phyloP scores from a whole-genome alignment of 2,113 vertebrate species.

The Clinocottus analis region DNA sequence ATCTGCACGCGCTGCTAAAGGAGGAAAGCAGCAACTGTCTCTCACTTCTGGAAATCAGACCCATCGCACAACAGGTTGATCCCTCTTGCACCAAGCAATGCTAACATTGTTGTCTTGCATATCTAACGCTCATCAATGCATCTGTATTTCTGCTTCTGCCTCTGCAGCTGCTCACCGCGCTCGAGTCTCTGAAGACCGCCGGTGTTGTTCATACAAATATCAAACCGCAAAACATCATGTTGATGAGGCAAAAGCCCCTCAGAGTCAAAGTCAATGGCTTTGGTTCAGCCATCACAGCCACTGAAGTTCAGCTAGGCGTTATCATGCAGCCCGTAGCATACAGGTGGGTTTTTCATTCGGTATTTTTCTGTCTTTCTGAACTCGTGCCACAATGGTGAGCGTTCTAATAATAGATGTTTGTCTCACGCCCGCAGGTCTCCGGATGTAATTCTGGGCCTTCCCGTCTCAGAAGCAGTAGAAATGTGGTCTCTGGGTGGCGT shows the following conservation, averaged over 20 bases:
- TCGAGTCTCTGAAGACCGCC: background rate
- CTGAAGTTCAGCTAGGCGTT: background rate
- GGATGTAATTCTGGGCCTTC: background rate
- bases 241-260: background rate
- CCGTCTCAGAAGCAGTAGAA: background rate
- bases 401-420: background rate
- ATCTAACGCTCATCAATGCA: background rate
- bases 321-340: background rate
- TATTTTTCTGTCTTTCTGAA: background rate
- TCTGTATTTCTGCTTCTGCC: background rate
- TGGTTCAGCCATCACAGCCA: background rate
- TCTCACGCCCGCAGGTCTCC: background rate
- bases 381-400: background rate
- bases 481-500: constrained; percentile 1
- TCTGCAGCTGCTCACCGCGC: constrained; percentile 1
- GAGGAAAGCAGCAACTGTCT: background rate
- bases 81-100: background rate
- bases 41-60: background rate
- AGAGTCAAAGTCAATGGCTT: background rate
- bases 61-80: background rate
- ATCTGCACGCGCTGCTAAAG: background rate
- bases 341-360: background rate
- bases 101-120: background rate
- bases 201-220: constrained; percentile 1
- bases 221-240: background rate